Conservation (phyloP, 2,888 invertebrate genomes). For the Dorcus parallelipipedus region DNA sequence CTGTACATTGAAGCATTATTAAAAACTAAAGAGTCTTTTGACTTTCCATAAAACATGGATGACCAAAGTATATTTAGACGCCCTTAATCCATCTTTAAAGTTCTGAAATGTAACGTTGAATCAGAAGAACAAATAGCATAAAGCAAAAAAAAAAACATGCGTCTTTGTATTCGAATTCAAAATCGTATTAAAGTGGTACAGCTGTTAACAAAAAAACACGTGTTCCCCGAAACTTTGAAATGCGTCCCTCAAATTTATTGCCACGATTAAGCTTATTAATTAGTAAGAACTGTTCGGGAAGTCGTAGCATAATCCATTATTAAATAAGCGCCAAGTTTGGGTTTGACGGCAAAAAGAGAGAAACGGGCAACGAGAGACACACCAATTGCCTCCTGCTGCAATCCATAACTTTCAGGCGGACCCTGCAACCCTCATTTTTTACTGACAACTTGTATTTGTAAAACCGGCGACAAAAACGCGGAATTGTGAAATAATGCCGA, state of each 20-base stretch:
- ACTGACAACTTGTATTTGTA: slow-evolving; percentile 29
- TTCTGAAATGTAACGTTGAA: no score
- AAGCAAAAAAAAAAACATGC: no score
- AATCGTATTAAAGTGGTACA: no score
- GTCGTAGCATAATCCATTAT: slow-evolving; percentile 21
- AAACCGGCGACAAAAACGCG: slow-evolving; percentile 17
- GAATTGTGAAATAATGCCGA: slow-evolving; percentile 10
- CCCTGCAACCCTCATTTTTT: slow-evolving; percentile 27
- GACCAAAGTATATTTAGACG: no score
- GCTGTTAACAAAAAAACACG: no score
- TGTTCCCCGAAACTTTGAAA: no score
- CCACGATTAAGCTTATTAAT: slow-evolving; percentile 26
- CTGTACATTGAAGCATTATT: no score
- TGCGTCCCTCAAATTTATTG: slow-evolving; percentile 11
- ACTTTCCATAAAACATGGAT: no score
- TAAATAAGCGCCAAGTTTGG: slow-evolving; percentile 14
- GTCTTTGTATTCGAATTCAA: no score
- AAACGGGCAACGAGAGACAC: slow-evolving; percentile 22
- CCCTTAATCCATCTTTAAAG: no score
- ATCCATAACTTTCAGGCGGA: slow-evolving; percentile 27
- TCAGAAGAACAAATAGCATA: no score
- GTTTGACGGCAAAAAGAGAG: slow-evolving; percentile 20
- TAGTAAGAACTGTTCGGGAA: slow-evolving; percentile 9
- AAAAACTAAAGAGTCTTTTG: no score
- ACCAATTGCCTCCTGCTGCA: slow-evolving; percentile 25